Evolutionary conservation across 1,140 invertebrate species (phyloP).

Genomic region (Heterodera carotae): DNA sequence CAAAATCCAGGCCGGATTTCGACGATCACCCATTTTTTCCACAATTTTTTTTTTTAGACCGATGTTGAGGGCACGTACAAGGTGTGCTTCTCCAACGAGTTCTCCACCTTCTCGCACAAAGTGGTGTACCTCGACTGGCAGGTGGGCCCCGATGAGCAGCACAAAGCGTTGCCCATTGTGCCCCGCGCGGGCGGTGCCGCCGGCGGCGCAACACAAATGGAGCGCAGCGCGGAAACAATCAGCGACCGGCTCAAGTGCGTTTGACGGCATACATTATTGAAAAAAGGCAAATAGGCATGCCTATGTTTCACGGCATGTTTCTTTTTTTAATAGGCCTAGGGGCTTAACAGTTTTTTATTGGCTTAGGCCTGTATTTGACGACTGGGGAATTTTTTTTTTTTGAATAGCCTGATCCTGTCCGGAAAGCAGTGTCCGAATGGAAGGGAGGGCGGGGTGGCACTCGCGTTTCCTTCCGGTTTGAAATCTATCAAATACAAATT

Average conservation of each 20-base stretch:
- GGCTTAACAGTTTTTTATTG: too few species aligned
- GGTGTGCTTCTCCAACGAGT: conserved; percentile 95
- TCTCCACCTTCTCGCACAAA: conserved; percentile 99
- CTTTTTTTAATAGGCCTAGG: too few species aligned
- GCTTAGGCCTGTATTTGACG: too few species aligned
- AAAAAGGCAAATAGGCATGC: conserved; percentile 12
- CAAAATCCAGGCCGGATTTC: too few species aligned
- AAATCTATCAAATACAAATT: neutral
- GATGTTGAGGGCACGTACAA: conserved; percentile 54
- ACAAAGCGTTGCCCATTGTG: conserved; percentile 31
- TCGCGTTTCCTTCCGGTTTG: conserved; percentile 14
- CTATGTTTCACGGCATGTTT: too few species aligned
- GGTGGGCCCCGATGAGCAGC: conserved; percentile 39
- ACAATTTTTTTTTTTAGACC: conserved; percentile 59
- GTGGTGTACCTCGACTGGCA: conserved; percentile 88
- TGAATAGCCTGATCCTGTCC: too few species aligned
- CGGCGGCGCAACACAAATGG: conserved; percentile 45
- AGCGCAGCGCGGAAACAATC: conserved; percentile 47
- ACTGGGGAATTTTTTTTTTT: too few species aligned
- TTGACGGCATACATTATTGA: neutral
- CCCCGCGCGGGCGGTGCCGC: conserved; percentile 36
- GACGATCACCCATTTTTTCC: neutral
- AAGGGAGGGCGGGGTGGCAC: too few species aligned
- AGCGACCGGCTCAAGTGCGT: conserved; percentile 45
- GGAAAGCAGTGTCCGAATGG: too few species aligned